These are phyloP conservation scores for Silurus asotus DNA, from an alignment of 2,113 vertebrate species.

Conservation along the genomic window DNA sequence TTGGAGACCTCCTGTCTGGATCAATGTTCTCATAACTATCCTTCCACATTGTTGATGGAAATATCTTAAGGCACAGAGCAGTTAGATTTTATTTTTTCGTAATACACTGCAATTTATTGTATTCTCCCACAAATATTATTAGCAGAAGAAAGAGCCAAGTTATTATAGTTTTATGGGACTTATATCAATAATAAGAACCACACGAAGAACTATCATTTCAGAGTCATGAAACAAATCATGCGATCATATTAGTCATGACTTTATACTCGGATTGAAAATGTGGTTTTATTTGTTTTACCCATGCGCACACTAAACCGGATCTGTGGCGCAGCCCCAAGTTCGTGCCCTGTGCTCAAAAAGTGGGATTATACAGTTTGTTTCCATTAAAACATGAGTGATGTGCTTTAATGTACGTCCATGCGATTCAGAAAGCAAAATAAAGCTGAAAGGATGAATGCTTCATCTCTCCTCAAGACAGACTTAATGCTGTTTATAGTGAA, in stretches of 20 bases:
- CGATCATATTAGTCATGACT: slow-evolving; percentile 61
- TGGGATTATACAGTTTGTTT: background rate
- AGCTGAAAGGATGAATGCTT: background rate
- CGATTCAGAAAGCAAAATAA: slow-evolving; percentile 1
- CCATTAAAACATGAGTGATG: slow-evolving; percentile 26
- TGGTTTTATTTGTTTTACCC: slow-evolving; percentile 58
- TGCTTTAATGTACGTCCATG: slow-evolving; percentile 19
- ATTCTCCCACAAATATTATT: slow-evolving; percentile 60
- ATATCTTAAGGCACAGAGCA: slow-evolving; percentile 21
- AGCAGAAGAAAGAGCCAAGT: slow-evolving; percentile 56
- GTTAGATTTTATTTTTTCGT: slow-evolving; percentile 9
- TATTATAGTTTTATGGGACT: slow-evolving; percentile 65
- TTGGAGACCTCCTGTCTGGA: slow-evolving; percentile 7
- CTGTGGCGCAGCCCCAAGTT: background rate
- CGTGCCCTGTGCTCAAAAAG: slow-evolving; percentile 19
- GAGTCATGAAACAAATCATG: slow-evolving; percentile 62
- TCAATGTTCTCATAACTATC: slow-evolving; percentile 4
- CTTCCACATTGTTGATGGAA: slow-evolving; percentile 11
- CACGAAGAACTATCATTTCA: slow-evolving; percentile 66
- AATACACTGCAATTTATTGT: slow-evolving; percentile 49
- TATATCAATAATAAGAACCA: slow-evolving; percentile 67
- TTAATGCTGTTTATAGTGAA: background rate
- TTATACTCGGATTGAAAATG: slow-evolving; percentile 53
- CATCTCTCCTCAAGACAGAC: slow-evolving; percentile 3
- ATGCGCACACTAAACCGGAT: slow-evolving; percentile 23